phyloP scores from a whole-genome alignment of 2,888 invertebrate species.

The Lithophane ornitopus region DNA sequence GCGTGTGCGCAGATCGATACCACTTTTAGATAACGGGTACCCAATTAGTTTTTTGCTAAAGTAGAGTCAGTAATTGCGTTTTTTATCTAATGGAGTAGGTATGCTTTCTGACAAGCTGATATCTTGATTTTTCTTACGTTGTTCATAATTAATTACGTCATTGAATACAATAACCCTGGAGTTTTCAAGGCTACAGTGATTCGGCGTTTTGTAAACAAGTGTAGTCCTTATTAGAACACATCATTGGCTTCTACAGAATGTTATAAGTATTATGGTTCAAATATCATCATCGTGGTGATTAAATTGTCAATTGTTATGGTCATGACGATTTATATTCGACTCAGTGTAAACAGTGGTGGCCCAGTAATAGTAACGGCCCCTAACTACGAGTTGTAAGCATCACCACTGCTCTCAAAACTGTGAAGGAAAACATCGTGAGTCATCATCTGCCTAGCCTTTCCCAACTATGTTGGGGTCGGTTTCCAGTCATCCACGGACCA shows the following conservation, averaged over 20 bases:
- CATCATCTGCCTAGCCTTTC: no score
- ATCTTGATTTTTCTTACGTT: slow-evolving; percentile 19
- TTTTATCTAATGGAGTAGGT: slow-evolving; percentile 20
- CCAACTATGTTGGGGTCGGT: no score
- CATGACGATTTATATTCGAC: background rate
- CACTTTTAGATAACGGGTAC: slow-evolving; percentile 51
- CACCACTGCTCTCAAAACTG: no score
- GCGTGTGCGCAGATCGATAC: slow-evolving; percentile 58
- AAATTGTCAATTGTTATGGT: background rate
- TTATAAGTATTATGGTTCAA: background rate
- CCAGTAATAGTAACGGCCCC: no score
- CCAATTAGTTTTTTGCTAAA: slow-evolving; percentile 35
- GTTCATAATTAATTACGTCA: slow-evolving; percentile 25
- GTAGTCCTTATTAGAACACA: background rate
- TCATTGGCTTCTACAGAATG: background rate
- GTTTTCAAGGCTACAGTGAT: slow-evolving; percentile 39
- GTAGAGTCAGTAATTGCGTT: slow-evolving; percentile 28
- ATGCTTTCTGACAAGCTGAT: slow-evolving; percentile 25
- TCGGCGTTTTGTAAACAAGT: slow-evolving; percentile 11
- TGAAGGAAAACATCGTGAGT: no score
- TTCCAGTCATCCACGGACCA: no score
- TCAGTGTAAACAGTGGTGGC: no score
- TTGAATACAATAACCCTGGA: slow-evolving; percentile 17
- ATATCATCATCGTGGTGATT: background rate
- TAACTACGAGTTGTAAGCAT: no score